These are phyloP conservation scores for Pogoniulus pusillus DNA, from an alignment of 2,797 vertebrate genomes.

Conservation along the genomic window DNA sequence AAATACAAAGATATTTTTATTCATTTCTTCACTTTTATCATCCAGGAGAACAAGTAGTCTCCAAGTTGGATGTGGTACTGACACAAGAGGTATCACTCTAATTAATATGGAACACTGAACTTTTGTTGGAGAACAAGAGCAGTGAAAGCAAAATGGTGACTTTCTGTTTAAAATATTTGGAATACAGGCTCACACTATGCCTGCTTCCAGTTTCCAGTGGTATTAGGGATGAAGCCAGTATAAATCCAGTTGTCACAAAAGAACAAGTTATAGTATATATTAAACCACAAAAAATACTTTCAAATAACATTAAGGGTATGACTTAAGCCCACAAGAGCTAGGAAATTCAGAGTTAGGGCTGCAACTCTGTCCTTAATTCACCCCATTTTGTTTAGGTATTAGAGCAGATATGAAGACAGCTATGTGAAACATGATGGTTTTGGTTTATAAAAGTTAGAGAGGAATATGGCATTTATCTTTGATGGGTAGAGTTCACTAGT, in stretches of 20 bases:
- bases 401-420: slow-evolving; percentile 15
- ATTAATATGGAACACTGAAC: slow-evolving; percentile 3
- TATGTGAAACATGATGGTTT: neutral
- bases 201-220: slow-evolving; percentile 82
- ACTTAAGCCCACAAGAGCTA: slow-evolving; percentile 78
- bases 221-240: slow-evolving; percentile 78
- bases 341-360: slow-evolving; percentile 68
- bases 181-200: slow-evolving; percentile 54
- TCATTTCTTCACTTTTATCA: slow-evolving; percentile 19
- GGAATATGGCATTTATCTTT: neutral
- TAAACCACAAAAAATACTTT: slow-evolving; percentile 78
- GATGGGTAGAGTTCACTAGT: neutral
- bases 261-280: slow-evolving; percentile 82
- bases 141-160: slow-evolving; percentile 41
- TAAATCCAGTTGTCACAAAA: slow-evolving; percentile 82
- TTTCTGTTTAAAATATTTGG: slow-evolving; percentile 74
- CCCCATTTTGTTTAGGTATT: slow-evolving; percentile 71
- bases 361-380: slow-evolving; percentile 76
- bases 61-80: neutral
- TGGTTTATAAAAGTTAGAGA: neutral
- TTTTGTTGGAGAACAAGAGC: slow-evolving; percentile 23
- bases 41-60: slow-evolving; percentile 9
- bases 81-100: slow-evolving; percentile 12
- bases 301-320: slow-evolving; percentile 76
- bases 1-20: neutral